phyloP scores from a whole-genome alignment of 2,888 invertebrate species.

The Linnaemya tessellans region DNA sequence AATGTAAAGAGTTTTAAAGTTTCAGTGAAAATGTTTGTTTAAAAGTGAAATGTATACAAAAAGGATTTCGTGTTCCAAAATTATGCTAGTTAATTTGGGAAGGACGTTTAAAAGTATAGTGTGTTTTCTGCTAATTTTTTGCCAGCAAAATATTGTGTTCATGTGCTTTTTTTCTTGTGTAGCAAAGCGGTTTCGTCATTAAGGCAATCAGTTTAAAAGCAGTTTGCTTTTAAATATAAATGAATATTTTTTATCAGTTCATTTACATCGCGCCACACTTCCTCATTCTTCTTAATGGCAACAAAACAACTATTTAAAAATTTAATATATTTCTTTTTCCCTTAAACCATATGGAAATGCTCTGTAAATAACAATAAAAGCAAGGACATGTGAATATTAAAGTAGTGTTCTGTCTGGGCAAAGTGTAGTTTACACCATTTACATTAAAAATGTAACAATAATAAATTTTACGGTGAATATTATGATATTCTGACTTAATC shows the following conservation, averaged over 20 bases:
- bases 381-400: constrained; percentile 28
- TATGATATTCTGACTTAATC: too few species aligned
- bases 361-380: background rate
- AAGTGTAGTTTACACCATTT: constrained; percentile 21
- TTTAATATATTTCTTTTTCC: constrained; percentile 24
- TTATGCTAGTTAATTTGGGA: too few species aligned
- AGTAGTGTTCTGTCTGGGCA: background rate
- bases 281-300: constrained; percentile 1
- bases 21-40: background rate
- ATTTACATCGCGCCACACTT: constrained; percentile 13
- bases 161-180: background rate
- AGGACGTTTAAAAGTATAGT: too few species aligned
- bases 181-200: constrained; percentile 33
- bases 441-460: too few species aligned
- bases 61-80: background rate
- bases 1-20: background rate
- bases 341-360: constrained; percentile 20
- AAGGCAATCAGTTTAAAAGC: constrained; percentile 55
- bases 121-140: background rate
- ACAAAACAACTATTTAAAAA: background rate
- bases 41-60: background rate
- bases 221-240: constrained; percentile 45
- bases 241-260: constrained; percentile 38
- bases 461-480: background rate
- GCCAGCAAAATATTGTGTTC: constrained; percentile 1